Evolutionary conservation across 2,888 invertebrate species (phyloP).

Genomic region (Bombylius discolor): DNA sequence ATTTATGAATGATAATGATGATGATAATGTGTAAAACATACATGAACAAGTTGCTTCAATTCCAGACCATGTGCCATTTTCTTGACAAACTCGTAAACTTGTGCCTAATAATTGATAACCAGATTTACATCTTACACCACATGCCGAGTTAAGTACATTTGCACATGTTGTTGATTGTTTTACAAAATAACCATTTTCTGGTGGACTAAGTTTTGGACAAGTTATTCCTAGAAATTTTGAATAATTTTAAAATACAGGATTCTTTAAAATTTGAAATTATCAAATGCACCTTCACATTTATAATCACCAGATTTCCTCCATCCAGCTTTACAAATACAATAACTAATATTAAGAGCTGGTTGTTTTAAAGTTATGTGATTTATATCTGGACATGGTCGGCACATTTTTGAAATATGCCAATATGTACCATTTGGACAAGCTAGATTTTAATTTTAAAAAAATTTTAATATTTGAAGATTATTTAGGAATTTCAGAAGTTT

Average conservation of each 20-base stretch:
- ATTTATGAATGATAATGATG: no score
- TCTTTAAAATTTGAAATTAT: neutral
- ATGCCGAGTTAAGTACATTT: slow-evolving; percentile 55
- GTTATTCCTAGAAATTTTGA: slow-evolving; percentile 36
- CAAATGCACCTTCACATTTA: slow-evolving; percentile 39
- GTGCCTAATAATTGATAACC: slow-evolving; percentile 44
- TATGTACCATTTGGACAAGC: slow-evolving; percentile 54
- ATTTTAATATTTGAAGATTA: neutral
- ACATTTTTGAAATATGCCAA: slow-evolving; percentile 41
- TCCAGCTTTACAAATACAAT: slow-evolving; percentile 51
- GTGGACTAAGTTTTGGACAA: slow-evolving; percentile 45
- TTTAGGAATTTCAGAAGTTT: neutral
- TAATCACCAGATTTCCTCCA: slow-evolving; percentile 39
- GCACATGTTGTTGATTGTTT: slow-evolving; percentile 43
- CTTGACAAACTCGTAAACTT: slow-evolving; percentile 49
- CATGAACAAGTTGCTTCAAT: slow-evolving; percentile 47
- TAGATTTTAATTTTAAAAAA: slow-evolving; percentile 20
- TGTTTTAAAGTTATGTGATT: slow-evolving; percentile 45
- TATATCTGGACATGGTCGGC: slow-evolving; percentile 47
- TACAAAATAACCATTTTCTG: slow-evolving; percentile 54
- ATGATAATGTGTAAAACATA: slow-evolving; percentile 21
- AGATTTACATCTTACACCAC: slow-evolving; percentile 51
- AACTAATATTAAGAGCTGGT: slow-evolving; percentile 41
- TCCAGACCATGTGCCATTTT: slow-evolving; percentile 54
- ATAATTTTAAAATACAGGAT: neutral